Evolutionary conservation across 2,113 vertebrate species (phyloP).

Genomic region (Pardalotus punctatus): DNA sequence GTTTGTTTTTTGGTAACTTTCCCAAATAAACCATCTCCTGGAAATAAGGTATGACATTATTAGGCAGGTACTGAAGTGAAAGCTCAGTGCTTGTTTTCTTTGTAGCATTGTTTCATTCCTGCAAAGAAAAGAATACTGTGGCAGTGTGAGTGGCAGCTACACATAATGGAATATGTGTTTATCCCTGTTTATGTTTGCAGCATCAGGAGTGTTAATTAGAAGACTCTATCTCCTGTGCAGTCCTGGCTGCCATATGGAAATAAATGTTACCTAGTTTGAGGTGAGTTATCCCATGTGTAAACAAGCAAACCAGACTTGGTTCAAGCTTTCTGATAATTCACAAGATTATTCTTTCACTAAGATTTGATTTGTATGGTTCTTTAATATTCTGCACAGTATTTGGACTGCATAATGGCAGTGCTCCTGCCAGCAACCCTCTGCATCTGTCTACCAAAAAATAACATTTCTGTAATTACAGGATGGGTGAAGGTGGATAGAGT

Average conservation of each 20-base stretch:
- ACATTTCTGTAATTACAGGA: conserved; percentile 52
- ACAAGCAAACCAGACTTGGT: conserved; percentile 28
- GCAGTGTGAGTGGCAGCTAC: conserved; percentile 29
- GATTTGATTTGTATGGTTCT: conserved; percentile 40
- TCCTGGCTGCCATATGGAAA: conserved; percentile 32
- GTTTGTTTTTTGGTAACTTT: not conserved
- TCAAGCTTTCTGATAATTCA: conserved; percentile 17
- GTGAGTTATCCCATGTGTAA: conserved; percentile 36
- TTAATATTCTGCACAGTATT: conserved; percentile 45
- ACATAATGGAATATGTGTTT: conserved; percentile 22
- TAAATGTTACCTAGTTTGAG: not conserved
- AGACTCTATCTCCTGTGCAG: not conserved
- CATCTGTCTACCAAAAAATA: conserved; percentile 33
- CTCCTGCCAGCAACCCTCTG: conserved; percentile 11
- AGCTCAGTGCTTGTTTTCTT: not conserved
- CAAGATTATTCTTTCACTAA: not conserved
- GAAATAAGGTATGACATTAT: not conserved
- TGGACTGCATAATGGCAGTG: conserved; percentile 31
- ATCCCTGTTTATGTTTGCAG: conserved; percentile 28
- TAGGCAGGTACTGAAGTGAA: not conserved
- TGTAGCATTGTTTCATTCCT: not conserved
- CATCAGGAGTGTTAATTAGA: conserved; percentile 63
- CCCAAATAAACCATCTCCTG: not conserved
- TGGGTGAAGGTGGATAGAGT: not conserved
- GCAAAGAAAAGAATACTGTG: not conserved